Evolutionary conservation across 2,888 invertebrate genomes (phyloP).

Genomic region (Tortrix viridana): DNA sequence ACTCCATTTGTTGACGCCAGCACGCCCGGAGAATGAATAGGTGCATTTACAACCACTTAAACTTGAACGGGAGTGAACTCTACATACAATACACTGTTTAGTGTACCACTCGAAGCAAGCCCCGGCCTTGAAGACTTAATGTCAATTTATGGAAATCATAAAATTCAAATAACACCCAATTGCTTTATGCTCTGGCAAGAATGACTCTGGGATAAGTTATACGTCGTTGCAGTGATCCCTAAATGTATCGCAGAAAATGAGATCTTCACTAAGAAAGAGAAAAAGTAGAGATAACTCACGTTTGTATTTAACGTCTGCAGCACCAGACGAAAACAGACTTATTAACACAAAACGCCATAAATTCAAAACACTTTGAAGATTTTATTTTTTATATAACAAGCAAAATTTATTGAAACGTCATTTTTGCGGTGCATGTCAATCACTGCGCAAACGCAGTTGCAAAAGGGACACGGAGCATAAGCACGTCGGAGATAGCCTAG

Average conservation of each 20-base stretch:
- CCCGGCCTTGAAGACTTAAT: constrained; percentile 14
- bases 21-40: constrained; percentile 32
- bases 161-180: constrained; percentile 2
- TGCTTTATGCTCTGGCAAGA: too few species aligned
- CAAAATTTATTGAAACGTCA: constrained; percentile 26
- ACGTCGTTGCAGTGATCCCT: too few species aligned
- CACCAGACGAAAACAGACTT: background rate
- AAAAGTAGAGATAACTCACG: too few species aligned
- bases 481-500: constrained; percentile 37
- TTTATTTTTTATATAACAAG: constrained; percentile 25
- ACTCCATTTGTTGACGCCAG: constrained; percentile 41
- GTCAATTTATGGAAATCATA: background rate
- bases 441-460: constrained; percentile 7
- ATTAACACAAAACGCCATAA: constrained; percentile 25
- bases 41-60: constrained; percentile 37
- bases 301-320: too few species aligned
- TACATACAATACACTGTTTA: constrained; percentile 26
- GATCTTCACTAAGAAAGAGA: too few species aligned
- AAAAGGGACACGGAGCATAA: constrained; percentile 15
- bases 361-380: constrained; percentile 26
- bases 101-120: constrained; percentile 21
- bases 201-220: too few species aligned
- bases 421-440: constrained; percentile 26
- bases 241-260: too few species aligned
- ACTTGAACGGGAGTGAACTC: constrained; percentile 35